Evolutionary conservation across 2,113 vertebrate species (phyloP).

Genomic region (Sander vitreus): DNA sequence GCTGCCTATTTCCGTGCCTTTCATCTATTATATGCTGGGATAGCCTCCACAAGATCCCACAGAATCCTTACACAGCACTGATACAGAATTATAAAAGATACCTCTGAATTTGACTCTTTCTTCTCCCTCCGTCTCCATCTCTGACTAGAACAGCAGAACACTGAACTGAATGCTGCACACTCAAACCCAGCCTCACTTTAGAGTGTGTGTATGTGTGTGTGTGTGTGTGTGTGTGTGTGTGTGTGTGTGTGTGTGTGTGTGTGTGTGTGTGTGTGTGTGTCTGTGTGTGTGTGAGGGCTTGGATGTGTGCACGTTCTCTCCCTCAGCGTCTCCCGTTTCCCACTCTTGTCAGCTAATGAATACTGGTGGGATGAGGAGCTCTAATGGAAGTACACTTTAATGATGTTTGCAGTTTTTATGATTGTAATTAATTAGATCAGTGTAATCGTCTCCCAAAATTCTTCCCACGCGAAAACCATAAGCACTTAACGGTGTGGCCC

Average conservation of each 20-base stretch:
- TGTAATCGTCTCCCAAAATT: constrained; percentile 62
- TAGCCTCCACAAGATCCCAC: background rate
- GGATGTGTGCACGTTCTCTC: background rate
- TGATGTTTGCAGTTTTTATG: constrained; percentile 75
- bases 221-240: constrained; percentile 8
- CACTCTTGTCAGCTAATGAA: constrained; percentile 70
- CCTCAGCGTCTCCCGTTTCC: constrained; percentile 24
- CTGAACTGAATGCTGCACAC: constrained; percentile 42
- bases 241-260: constrained; percentile 1
- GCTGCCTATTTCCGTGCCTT: background rate
- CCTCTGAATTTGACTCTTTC: background rate
- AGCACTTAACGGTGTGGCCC: background rate
- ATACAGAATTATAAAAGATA: background rate
- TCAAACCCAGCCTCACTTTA: constrained; percentile 7
- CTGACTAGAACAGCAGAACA: background rate
- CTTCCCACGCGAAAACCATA: constrained; percentile 50
- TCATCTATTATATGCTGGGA: constrained; percentile 23
- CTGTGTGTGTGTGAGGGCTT: background rate
- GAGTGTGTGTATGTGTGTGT: background rate
- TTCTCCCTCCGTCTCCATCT: constrained; percentile 5
- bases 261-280: background rate
- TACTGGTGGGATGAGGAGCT: constrained; percentile 51
- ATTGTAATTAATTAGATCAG: constrained; percentile 69
- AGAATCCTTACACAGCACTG: background rate
- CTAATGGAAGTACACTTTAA: constrained; percentile 77